These are phyloP conservation scores for Oreochromis mossambicus DNA, from an alignment of 2,797 vertebrate genomes.

Conservation along the genomic window DNA sequence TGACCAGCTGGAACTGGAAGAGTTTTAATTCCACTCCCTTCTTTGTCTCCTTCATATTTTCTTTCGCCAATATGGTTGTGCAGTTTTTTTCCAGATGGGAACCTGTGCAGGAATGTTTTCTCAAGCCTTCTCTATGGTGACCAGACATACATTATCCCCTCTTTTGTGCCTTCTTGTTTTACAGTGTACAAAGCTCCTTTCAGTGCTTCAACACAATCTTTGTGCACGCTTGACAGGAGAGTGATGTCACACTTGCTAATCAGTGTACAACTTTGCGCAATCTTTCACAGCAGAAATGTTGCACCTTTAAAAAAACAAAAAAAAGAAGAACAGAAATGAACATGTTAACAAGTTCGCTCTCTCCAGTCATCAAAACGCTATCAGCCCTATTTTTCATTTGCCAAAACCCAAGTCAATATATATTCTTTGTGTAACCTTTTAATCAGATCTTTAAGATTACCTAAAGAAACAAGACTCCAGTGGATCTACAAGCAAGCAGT, in stretches of 20 bases:
- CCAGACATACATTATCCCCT: constrained; percentile 18
- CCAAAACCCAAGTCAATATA: neutral
- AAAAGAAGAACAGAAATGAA: neutral
- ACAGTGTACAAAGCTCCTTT: constrained; percentile 55
- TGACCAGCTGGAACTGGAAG: constrained; percentile 28
- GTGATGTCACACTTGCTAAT: constrained; percentile 55
- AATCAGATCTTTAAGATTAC: neutral
- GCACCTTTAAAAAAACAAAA: neutral
- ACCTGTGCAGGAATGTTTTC: constrained; percentile 43
- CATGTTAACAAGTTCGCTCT: neutral
- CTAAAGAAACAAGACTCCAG: neutral
- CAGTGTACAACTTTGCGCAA: constrained; percentile 12
- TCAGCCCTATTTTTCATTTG: neutral
- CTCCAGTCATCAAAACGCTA: neutral
- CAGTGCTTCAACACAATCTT: constrained; percentile 31
- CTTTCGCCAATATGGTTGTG: constrained; percentile 10
- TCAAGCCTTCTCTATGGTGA: constrained; percentile 24
- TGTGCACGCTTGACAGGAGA: constrained; percentile 41
- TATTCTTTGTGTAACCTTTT: neutral
- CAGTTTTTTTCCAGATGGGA: constrained; percentile 39
- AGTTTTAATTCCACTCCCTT: constrained; percentile 42
- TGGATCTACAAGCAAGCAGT: neutral
- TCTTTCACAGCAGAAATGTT: constrained; percentile 21
- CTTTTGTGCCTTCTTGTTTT: constrained; percentile 37
- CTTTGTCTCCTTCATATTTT: constrained; percentile 39